Conservation (phyloP, 2,797 vertebrate species). For the Botia almorhae region DNA sequence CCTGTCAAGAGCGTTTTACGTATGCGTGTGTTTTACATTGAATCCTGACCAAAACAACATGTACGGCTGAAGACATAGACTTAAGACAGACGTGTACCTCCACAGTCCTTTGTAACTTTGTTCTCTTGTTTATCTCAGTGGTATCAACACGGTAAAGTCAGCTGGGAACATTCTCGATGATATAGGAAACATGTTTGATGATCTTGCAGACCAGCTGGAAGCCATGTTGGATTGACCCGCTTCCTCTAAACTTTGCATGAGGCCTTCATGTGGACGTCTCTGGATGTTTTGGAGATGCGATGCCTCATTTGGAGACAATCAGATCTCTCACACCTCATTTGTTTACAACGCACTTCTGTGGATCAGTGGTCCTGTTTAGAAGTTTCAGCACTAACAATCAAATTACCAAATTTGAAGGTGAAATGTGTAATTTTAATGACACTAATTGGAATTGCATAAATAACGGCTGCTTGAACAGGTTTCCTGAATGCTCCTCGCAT, state of each 20-base stretch:
- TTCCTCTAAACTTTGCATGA: background rate
- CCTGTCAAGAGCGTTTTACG: background rate
- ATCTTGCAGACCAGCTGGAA: conserved; percentile 94
- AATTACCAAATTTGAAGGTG: background rate
- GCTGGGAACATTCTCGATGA: conserved; percentile 95
- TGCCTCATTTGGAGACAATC: conserved; percentile 8
- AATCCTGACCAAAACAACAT: background rate
- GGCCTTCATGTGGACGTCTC: conserved; percentile 7
- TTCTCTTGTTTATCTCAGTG: conserved; percentile 44
- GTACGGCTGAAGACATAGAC: background rate
- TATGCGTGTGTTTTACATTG: background rate
- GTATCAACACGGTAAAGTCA: conserved; percentile 67
- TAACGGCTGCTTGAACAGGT: too few species aligned
- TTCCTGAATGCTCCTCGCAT: too few species aligned
- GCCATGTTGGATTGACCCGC: conserved; percentile 93
- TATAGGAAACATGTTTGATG: conserved; percentile 98
- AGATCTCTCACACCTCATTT: background rate
- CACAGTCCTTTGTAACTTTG: too few species aligned
- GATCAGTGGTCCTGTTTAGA: background rate
- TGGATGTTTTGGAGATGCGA: conserved; percentile 6
- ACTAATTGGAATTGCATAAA: background rate
- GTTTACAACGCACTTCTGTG: conserved; percentile 19
- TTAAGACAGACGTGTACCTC: too few species aligned
- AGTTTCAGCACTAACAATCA: conserved; percentile 1
- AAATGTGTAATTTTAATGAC: background rate